Evolutionary conservation across 2,888 invertebrate genomes (phyloP).

Genomic region (Archaeoteleia sp.): DNA sequence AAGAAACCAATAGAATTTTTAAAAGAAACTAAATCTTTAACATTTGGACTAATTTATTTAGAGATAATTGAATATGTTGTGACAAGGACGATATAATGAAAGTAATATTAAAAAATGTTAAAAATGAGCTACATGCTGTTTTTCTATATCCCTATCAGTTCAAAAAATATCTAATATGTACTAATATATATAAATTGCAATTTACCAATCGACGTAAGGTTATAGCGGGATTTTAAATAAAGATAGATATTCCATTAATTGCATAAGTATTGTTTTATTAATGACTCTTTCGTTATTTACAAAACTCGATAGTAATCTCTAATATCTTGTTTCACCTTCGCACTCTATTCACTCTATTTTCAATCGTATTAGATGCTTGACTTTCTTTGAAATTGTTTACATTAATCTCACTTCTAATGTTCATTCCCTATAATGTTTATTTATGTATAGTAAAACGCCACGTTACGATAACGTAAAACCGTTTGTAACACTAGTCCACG

Average conservation of each 20-base stretch:
- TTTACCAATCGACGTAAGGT: too few species aligned
- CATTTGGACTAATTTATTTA: too few species aligned
- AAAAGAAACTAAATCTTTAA: too few species aligned
- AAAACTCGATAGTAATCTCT: slow-evolving; percentile 74
- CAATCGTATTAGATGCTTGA: slow-evolving; percentile 47
- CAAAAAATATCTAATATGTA: too few species aligned
- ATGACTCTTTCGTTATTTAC: slow-evolving; percentile 74
- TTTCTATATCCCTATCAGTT: too few species aligned
- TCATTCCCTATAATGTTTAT: slow-evolving; percentile 17
- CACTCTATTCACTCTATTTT: slow-evolving; percentile 67
- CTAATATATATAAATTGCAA: too few species aligned
- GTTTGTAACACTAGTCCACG: background rate
- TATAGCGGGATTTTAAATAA: too few species aligned
- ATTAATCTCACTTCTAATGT: slow-evolving; percentile 44
- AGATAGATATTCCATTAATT: slow-evolving; percentile 35
- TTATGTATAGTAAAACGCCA: slow-evolving; percentile 46
- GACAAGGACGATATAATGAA: too few species aligned
- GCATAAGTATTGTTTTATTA: slow-evolving; percentile 73
- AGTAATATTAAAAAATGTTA: too few species aligned
- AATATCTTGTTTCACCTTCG: slow-evolving; percentile 66
- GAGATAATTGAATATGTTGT: too few species aligned
- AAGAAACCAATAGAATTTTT: too few species aligned
- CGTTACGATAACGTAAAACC: slow-evolving; percentile 43
- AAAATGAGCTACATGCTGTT: too few species aligned
- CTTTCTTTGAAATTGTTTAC: slow-evolving; percentile 48